These are phyloP conservation scores for Erythrocebus patas DNA, from an alignment of 2,113 vertebrate species.

Conservation along the genomic window DNA sequence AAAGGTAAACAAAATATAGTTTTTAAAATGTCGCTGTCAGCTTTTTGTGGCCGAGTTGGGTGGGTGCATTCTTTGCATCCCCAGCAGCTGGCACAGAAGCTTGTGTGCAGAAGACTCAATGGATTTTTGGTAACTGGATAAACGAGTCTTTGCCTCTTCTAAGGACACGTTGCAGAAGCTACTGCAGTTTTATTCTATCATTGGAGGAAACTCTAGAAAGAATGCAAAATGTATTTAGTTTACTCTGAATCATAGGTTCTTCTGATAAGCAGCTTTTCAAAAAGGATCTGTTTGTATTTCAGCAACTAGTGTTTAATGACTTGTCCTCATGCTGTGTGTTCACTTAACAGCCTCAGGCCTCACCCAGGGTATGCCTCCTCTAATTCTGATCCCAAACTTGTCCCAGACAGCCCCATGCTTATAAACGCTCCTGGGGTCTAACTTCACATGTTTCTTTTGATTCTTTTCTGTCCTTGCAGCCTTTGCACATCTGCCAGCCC, in stretches of 20 bases:
- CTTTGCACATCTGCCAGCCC: constrained; percentile 93
- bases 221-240: not conserved
- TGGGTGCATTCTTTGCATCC: not conserved
- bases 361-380: not conserved
- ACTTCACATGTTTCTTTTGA: not conserved
- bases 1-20: not conserved
- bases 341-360: not conserved
- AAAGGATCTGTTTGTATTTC: not conserved
- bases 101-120: not conserved
- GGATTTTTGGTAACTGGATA: not conserved
- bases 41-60: not conserved
- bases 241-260: not conserved
- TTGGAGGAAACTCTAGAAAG: not conserved
- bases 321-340: not conserved
- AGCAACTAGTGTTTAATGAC: not conserved
- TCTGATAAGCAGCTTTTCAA: not conserved
- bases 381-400: not conserved
- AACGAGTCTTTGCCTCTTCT: not conserved
- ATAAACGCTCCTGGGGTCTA: not conserved
- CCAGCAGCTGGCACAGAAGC: not conserved
- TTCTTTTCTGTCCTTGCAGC: constrained; percentile 82
- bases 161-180: not conserved
- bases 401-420: not conserved
- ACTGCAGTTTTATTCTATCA: not conserved
- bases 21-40: not conserved